These are phyloP conservation scores for Camelus bactrianus DNA, from an alignment of 2,113 vertebrate species.

Conservation along the genomic window DNA sequence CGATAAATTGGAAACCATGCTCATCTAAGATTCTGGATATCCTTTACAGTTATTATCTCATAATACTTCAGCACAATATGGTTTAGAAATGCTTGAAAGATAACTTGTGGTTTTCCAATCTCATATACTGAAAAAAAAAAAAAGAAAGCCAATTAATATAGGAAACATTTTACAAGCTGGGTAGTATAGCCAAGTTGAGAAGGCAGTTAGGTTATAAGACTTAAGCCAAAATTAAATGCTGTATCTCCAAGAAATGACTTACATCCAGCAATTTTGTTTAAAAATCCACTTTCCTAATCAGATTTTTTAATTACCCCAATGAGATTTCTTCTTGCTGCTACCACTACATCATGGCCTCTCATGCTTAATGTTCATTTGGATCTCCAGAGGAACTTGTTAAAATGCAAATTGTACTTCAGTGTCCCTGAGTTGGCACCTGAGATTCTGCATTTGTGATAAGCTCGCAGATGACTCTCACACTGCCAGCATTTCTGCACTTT, in stretches of 20 bases:
- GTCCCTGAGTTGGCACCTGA: background rate
- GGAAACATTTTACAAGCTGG: background rate
- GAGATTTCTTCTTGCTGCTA: background rate
- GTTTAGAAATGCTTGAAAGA: background rate
- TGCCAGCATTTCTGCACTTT: background rate
- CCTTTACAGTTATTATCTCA: background rate
- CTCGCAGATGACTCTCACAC: fast-evolving
- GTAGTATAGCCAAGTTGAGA: background rate
- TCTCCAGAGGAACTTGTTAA: background rate
- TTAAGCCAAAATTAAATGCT: constrained; percentile 7
- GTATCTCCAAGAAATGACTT: constrained; percentile 31
- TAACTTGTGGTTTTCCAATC: background rate
- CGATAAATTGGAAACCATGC: background rate
- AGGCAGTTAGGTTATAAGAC: background rate
- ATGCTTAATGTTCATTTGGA: background rate
- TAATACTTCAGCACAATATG: background rate
- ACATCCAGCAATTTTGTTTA: background rate
- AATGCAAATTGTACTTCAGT: background rate
- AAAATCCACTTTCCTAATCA: background rate
- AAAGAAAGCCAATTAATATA: background rate
- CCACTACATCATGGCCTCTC: background rate
- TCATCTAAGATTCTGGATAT: background rate
- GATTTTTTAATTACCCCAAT: background rate
- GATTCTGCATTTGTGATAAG: background rate
- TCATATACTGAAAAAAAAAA: background rate